Conservation (phyloP, 2,113 vertebrate species). For the Ciconia stormi region DNA sequence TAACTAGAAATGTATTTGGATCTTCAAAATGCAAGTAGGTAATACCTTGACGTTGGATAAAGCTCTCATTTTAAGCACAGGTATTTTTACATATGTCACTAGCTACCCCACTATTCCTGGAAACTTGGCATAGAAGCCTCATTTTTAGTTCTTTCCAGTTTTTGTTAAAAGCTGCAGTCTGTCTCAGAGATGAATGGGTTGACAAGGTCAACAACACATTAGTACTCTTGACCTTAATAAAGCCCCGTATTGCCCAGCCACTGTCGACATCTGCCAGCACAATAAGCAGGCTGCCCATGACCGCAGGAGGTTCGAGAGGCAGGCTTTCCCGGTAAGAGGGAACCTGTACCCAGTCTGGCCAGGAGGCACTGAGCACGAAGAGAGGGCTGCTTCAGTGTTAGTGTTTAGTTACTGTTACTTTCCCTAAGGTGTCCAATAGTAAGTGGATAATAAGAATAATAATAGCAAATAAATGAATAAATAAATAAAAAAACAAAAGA, state of each 20-base stretch:
- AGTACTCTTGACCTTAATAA: not conserved
- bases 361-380: not conserved
- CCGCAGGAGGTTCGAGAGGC: not conserved
- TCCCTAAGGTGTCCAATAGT: not conserved
- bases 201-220: not conserved
- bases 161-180: not conserved
- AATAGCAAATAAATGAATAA: not conserved
- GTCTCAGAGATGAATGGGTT: not conserved
- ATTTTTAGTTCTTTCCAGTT: not conserved
- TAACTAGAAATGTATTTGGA: not conserved
- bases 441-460: not conserved
- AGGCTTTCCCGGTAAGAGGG: not conserved
- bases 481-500: not conserved
- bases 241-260: rapidly evolving
- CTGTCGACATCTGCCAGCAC: rapidly evolving
- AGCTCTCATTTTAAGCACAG: not conserved
- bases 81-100: not conserved
- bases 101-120: not conserved
- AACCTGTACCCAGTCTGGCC: not conserved
- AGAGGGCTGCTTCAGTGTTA: not conserved
- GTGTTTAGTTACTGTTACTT: not conserved
- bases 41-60: not conserved
- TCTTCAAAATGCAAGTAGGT: not conserved
- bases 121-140: not conserved
- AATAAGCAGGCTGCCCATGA: not conserved